phyloP scores from a whole-genome alignment of 2,113 vertebrate species.

The Aix galericulata region DNA sequence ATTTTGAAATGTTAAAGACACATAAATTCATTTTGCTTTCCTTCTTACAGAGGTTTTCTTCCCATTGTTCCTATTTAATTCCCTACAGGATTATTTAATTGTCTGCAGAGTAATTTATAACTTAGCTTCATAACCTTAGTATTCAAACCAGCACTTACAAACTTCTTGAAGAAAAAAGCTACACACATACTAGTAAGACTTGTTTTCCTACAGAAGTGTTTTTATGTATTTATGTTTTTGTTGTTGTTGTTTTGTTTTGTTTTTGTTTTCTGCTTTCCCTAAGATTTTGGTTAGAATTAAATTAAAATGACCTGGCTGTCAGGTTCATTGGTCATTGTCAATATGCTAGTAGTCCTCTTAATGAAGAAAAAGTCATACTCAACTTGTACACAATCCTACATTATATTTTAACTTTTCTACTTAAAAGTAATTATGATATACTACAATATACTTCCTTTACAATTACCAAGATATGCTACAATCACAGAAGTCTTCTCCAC shows the following conservation, averaged over 20 bases:
- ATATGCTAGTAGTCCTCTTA: neutral
- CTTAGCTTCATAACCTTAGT: neutral
- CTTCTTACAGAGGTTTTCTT: neutral
- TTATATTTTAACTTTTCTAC: neutral
- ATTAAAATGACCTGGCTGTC: neutral
- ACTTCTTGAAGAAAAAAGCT: neutral
- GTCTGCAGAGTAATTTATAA: conserved; percentile 17
- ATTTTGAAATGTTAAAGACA: conserved; percentile 16
- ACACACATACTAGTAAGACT: neutral
- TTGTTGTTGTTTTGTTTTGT: neutral
- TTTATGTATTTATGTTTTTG: neutral
- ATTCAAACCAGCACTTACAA: neutral
- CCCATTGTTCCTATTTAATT: neutral
- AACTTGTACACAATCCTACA: neutral
- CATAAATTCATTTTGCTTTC: conserved; percentile 27
- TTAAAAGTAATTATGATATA: neutral
- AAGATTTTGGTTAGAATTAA: neutral
- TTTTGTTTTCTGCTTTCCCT: neutral
- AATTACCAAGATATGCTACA: neutral
- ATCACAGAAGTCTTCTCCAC: neutral
- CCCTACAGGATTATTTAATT: conserved; percentile 31
- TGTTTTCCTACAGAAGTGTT: neutral
- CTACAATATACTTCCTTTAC: neutral
- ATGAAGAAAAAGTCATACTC: neutral
- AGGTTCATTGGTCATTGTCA: neutral